These are phyloP conservation scores for Drosophila aldrichi DNA, from an alignment of 2,888 invertebrate genomes.

Conservation along the genomic window DNA sequence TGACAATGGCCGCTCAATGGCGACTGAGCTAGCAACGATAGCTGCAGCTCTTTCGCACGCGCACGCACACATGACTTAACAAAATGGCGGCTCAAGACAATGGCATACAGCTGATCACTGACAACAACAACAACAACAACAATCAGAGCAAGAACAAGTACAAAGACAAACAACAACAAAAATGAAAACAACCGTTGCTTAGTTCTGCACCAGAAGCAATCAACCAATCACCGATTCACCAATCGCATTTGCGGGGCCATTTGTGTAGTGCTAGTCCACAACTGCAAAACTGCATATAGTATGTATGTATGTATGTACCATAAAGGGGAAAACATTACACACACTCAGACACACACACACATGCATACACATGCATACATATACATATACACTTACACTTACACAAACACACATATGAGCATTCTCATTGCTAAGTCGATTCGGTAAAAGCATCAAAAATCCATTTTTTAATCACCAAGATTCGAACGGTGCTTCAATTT, in stretches of 20 bases:
- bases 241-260: conserved; percentile 23
- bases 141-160: not conserved
- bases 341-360: conserved; percentile 16
- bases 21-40: not conserved
- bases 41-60: not conserved
- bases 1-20: not conserved
- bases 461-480: conserved; percentile 56
- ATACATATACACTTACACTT: conserved; percentile 7
- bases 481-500: conserved; percentile 59
- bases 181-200: conserved; percentile 19
- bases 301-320: conserved; percentile 23
- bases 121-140: conserved; percentile 8
- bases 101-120: conserved; percentile 11
- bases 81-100: conserved; percentile 12
- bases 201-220: conserved; percentile 33
- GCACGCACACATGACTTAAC: conserved; percentile 5
- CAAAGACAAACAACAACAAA: not conserved
- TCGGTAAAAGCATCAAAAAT: conserved; percentile 47
- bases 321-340: conserved; percentile 24
- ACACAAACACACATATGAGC: conserved; percentile 66
- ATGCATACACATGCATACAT: conserved; percentile 8
- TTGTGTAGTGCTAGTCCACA: conserved; percentile 31
- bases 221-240: conserved; percentile 29
- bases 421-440: conserved; percentile 78
- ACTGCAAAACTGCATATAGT: conserved; percentile 13